Evolutionary conservation across 2,797 vertebrate genomes (phyloP).

Genomic region (Aphelocoma californica): DNA sequence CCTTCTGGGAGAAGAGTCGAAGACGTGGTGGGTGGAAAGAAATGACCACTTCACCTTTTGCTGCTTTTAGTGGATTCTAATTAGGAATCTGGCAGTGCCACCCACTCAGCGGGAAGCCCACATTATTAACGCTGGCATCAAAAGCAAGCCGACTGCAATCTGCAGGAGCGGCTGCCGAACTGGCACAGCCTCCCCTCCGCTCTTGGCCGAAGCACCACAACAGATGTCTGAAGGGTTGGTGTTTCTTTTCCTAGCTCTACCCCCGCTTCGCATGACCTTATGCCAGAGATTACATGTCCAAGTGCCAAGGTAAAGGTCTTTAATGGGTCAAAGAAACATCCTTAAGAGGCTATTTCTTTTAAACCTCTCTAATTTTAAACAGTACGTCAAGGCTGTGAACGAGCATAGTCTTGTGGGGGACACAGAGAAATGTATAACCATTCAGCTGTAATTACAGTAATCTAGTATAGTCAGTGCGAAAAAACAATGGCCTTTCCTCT

Average conservation of each 20-base stretch:
- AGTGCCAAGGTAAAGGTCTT: conserved; percentile 67
- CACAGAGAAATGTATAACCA: conserved; percentile 28
- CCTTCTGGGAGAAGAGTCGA: not conserved
- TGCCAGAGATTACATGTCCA: conserved; percentile 60
- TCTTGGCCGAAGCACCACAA: conserved; percentile 65
- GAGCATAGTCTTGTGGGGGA: not conserved
- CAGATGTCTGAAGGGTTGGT: conserved; percentile 71
- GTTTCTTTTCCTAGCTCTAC: conserved; percentile 25
- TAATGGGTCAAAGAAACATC: conserved; percentile 62
- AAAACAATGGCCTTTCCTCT: conserved; percentile 71
- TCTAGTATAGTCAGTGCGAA: conserved; percentile 52
- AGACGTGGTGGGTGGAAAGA: not conserved
- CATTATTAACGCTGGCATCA: conserved; percentile 71
- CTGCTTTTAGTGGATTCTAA: conserved; percentile 61
- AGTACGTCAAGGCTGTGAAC: not conserved
- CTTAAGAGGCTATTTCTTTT: not conserved
- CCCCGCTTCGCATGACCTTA: conserved; percentile 27
- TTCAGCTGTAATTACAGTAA: conserved; percentile 68
- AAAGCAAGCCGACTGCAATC: conserved; percentile 53
- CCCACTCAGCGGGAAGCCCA: conserved; percentile 57
- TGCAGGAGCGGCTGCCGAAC: conserved; percentile 44
- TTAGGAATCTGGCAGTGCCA: conserved; percentile 69
- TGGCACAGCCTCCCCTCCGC: conserved; percentile 57
- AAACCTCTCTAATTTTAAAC: not conserved
- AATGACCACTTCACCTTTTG: conserved; percentile 33